Evolutionary conservation across 2,888 invertebrate genomes (phyloP), one percentile per base, ranked within the genome.

Genomic region (Ophioninae sp.): DNA sequence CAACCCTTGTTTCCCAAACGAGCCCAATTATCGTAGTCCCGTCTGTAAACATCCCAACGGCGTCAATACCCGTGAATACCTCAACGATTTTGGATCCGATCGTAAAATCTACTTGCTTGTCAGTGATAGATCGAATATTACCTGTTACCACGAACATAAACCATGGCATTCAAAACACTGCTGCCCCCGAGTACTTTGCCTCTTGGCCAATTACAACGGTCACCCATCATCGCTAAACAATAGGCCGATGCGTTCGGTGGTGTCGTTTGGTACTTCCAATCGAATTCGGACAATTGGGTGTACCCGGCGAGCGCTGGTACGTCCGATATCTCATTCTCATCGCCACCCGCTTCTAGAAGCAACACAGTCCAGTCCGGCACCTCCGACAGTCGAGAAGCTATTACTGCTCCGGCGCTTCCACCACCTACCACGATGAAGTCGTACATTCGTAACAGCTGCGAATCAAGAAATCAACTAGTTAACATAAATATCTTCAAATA

Each of bases 101-200:
- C 2, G 7, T 2, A 13, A 6, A 17, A 6, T 13, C 50, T 17
- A 6, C 0, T 17, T 13, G 50, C 5, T 50, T 13, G 50, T 13
- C 50, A 50, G 13, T 50, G 17, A 17, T 50, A 3, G 50, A 6
- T 17, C 50, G 50, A 17, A 64, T 81, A 84, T 85, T 95, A 95
- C 87, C 95, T 95, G 89, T 97, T 98, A 75, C 98, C 98, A 74
- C 98, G 95, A 13, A 97, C 96, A 93, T 98, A 98, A 56, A 98
- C 95, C 98, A 98, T 98, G 17, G 97, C 97, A 92, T 98, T 98
- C 0, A 98, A 94, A 1, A 97, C 97, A 88, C 97, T 97, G 79
- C 96, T 95, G 17, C 98, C 98, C 37, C 98, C 98, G 30, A 98
- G 94, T 21, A 97, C 98, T 92, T 97, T 98, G 74, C 99, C 99